Evolutionary conservation across 1,140 invertebrate genomes (phyloP), one percentile per base, ranked within the genome.

Genomic region (Aporrectodea caliginosa): DNA sequence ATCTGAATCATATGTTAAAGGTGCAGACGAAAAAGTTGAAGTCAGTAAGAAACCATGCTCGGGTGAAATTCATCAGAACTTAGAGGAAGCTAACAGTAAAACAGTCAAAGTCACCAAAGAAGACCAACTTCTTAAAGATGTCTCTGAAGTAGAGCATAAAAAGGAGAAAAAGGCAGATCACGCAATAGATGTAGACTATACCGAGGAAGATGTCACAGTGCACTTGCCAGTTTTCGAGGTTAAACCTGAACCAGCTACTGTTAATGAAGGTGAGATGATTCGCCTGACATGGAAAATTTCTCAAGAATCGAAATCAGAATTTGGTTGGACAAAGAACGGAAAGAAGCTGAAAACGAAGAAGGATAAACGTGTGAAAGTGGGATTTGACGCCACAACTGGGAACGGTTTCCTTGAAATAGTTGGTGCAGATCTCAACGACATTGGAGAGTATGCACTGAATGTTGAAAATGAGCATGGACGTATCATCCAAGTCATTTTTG

Each of bases 251-350:
- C 77, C 77, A 12, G 69, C 34, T 1, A 33, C 77, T 33, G 77
- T 73, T 29, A 43, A 16, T 30, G 78, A 74, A 30, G 78, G 78
- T 12, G 78, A 79, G 1, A 74, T 34, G 6, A 75, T 75, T 22
- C 73, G 31, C 43, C 72, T 79, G 1, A 79, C 29, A 31, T 79
- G 78, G n/a, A 33, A 75, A 35, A n/a, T 79, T 6, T 12, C 43
- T 6, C 6, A 6, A 12, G 43, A 58, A 12, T 58, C 22, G 6
- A 58, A 58, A 22, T 12, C 22, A 22, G 43, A 58, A 22, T 12
- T 58, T 58, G 43, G 22, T 12, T 58, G 43, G 43, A 12, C 22
- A 22, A 58, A 22, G 43, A 58, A 58, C 22, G 43, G 43, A 58
- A 58, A 58, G 43, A 58, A 58, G 22, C 43, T 58, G 43, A 58